A percentile compares a stretch with the other conserved stretches of the same genome.
phyloP scores from a whole-genome alignment of 2,888 invertebrate genomes.

The Elmis aenea region DNA sequence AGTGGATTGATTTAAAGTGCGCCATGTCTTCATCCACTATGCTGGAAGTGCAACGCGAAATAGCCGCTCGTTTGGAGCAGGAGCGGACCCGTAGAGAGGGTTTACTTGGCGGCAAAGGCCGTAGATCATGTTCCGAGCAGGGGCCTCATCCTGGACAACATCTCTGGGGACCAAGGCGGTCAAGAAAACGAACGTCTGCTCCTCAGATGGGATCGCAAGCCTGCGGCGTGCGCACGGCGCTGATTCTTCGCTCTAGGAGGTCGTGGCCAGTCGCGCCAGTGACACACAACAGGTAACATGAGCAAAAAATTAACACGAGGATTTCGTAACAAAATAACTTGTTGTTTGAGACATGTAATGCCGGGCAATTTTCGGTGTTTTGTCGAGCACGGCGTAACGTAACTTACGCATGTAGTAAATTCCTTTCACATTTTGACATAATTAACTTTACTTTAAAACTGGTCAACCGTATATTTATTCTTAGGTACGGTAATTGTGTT shows the following conservation, averaged over 20 bases:
- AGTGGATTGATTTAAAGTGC: too few species aligned
- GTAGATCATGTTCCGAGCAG: constrained; percentile 65
- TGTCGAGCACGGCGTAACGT: too few species aligned
- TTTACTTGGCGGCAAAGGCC: constrained; percentile 51
- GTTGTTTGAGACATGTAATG: too few species aligned
- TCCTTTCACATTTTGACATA: too few species aligned
- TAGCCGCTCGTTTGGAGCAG: constrained; percentile 38
- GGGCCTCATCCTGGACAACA: constrained; percentile 65
- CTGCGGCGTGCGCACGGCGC: constrained; percentile 53
- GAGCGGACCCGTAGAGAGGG: constrained; percentile 47
- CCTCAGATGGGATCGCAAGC: constrained; percentile 61
- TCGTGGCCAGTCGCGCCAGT: constrained; percentile 75
- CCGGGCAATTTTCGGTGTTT: too few species aligned
- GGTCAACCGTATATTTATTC: too few species aligned
- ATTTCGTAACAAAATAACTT: too few species aligned
- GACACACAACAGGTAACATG: constrained; percentile 41
- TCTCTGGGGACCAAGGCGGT: constrained; percentile 62
- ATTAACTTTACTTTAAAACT: too few species aligned
- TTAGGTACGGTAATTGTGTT: too few species aligned
- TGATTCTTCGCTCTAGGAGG: constrained; percentile 64
- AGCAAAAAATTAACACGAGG: too few species aligned
- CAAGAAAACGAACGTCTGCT: constrained; percentile 65
- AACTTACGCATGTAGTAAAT: too few species aligned
- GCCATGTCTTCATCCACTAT: constrained; percentile 31
- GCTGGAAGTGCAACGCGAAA: constrained; percentile 43